Conservation (phyloP, 2,113 vertebrate species). For the Gopherus evgoodei region DNA sequence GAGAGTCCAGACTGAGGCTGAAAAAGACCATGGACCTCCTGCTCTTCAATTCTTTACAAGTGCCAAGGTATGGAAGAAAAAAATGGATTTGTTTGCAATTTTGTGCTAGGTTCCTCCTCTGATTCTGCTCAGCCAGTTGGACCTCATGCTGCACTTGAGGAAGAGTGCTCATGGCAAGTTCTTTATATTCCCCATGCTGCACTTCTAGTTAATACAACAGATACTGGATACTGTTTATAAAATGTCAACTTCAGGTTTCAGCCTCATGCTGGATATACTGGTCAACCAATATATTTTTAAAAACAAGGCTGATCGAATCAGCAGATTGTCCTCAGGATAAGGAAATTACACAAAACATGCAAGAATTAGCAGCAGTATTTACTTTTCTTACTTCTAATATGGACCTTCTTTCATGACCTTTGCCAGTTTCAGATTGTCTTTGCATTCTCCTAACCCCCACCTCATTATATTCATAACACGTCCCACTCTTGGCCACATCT, state of each 20-base stretch:
- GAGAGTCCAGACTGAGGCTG: neutral
- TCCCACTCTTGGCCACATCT: accelerated
- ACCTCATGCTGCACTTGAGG: neutral
- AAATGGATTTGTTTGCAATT: neutral
- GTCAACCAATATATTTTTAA: accelerated
- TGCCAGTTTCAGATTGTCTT: neutral
- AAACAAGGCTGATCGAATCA: neutral
- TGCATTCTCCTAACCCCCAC: neutral
- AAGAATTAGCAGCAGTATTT: neutral
- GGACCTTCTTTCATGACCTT: neutral
- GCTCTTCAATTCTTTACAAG: neutral
- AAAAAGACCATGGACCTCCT: neutral
- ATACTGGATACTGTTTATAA: neutral
- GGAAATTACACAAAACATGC: neutral
- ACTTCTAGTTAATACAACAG: neutral
- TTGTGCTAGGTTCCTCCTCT: neutral
- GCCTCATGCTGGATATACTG: neutral
- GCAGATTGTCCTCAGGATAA: neutral
- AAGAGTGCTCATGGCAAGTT: neutral
- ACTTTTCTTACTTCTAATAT: neutral
- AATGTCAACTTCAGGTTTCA: neutral
- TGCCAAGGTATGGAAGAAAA: neutral
- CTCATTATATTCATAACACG: neutral
- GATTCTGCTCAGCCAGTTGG: neutral
- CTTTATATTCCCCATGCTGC: neutral